Base-by-base conservation (phyloP, 2,797 vertebrate species). In the Borostomias antarcticus region DNA sequence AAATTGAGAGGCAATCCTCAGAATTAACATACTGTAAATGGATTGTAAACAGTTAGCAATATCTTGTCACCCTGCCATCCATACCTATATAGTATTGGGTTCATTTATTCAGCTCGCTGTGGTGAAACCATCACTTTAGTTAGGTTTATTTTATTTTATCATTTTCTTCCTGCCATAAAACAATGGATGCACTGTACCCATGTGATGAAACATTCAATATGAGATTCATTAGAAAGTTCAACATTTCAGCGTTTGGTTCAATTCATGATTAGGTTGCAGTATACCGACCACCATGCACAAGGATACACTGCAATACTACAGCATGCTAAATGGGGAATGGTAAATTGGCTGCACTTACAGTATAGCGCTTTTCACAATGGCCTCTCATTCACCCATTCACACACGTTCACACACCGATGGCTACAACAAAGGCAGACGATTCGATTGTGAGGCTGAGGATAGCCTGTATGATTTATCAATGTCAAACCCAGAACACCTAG, bases 21-120 rank as follows among this genome's bases (percentile, higher is more conserved):
- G 35, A 67, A 70, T 81, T 71, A 78, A 68, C 37, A 79, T 81
- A 66, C n/a, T n/a, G n/a, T 33, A 83, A 77, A 80, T 79, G 58
- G 58, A 61, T 17, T 28, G 68, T 61, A 25, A 4, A 58, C 58
- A 70, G 37, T 77, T 58, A 63, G 58, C 15, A 58, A 52, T 72
- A 62, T 69, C 30, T 29, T 72, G 64, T 73, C 70, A 65, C 45
- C 28, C 45, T 15, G 13, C 64, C 66, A 72, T 47, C 61, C 48
- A 58, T 19, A 48, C 19, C 6, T 40, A 37, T 61, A 5, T n/a
- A n/a, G n/a, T 21, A 47, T 64, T 19, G 53, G 58, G 17, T 33
- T 70, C 0, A 77, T 65, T 61, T 54, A 54, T 25, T 29, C 52
- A 54, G 52, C 52, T 28, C 28, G 52, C 52, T 54, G 5, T 29